phyloP scores from a whole-genome alignment of 2,113 vertebrate species.

The Heteronetta atricapilla region DNA sequence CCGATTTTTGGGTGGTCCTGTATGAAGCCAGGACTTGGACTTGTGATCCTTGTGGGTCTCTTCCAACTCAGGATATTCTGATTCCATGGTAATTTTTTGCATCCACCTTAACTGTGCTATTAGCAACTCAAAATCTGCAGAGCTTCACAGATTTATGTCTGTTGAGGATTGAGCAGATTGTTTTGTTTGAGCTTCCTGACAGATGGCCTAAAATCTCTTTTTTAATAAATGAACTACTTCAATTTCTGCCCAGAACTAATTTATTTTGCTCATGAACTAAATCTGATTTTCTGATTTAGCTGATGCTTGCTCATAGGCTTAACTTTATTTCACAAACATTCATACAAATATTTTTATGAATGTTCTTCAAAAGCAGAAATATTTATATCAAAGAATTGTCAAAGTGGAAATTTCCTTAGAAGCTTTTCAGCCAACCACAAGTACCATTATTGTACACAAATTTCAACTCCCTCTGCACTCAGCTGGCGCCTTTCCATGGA shows the following conservation, averaged over 20 bases:
- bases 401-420: neutral
- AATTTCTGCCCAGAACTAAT: conserved; percentile 1
- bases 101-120: neutral
- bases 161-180: neutral
- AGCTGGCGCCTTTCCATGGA: neutral
- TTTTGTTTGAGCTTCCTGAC: conserved; percentile 26
- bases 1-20: too few species aligned
- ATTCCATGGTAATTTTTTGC: neutral
- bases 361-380: conserved; percentile 18
- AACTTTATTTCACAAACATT: neutral
- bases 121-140: neutral
- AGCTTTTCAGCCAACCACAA: neutral
- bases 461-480: neutral
- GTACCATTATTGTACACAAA: neutral
- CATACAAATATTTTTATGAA: neutral
- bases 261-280: neutral
- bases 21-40: neutral
- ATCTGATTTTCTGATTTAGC: conserved; percentile 33
- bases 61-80: neutral
- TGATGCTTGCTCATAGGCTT: neutral
- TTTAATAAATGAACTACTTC: conserved; percentile 28
- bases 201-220: conserved; percentile 31
- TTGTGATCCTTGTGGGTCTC: neutral
- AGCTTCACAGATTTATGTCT: neutral
- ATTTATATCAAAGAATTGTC: neutral